phyloP scores from a whole-genome alignment of 2,888 invertebrate species.

The Heteromyza rotundicornis region DNA sequence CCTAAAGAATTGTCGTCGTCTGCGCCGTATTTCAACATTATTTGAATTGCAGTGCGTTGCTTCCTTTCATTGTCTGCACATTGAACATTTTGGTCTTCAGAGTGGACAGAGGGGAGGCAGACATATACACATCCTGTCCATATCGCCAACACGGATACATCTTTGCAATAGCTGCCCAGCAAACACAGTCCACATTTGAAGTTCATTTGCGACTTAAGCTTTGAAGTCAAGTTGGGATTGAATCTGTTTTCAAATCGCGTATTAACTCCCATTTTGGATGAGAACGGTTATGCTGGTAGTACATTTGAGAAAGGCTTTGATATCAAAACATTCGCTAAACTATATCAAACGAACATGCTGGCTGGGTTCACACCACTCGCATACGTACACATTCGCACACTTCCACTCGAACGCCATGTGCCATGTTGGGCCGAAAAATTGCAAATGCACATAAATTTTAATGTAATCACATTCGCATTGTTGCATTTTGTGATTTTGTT shows the following conservation, averaged over 20 bases:
- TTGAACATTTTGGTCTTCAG: neutral
- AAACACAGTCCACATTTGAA: constrained; percentile 22
- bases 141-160: constrained; percentile 38
- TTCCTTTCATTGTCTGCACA: constrained; percentile 5
- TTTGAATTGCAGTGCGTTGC: neutral
- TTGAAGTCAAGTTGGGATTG: too few relatives aligned
- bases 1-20: too few relatives aligned
- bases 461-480: constrained; percentile 52
- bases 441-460: constrained; percentile 56
- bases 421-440: constrained; percentile 29
- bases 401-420: neutral
- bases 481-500: constrained; percentile 40
- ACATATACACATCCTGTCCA: constrained; percentile 46
- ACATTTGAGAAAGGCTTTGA: neutral
- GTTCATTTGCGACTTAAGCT: too few relatives aligned
- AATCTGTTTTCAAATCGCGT: too few relatives aligned
- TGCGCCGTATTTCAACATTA: neutral
- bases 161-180: constrained; percentile 31
- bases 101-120: neutral
- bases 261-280: too few relatives aligned
- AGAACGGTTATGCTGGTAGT: too few relatives aligned
- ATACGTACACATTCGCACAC: neutral
- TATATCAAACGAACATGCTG: too few relatives aligned
- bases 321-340: too few relatives aligned
- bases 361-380: too few relatives aligned